Evolutionary conservation across 2,888 invertebrate genomes (phyloP).

Genomic region (Macrostomum cliftonense): DNA sequence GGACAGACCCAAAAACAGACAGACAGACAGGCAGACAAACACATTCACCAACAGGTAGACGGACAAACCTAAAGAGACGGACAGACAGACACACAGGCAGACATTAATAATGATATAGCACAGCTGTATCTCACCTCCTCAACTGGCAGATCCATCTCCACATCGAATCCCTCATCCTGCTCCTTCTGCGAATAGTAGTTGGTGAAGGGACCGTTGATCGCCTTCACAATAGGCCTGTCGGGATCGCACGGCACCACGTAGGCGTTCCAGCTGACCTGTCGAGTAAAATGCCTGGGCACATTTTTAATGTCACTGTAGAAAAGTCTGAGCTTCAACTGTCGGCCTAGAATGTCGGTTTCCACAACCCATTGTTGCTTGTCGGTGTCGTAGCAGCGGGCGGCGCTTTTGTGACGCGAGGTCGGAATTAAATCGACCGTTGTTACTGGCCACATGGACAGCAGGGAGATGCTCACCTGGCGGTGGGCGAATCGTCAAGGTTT

Average conservation of each 20-base stretch:
- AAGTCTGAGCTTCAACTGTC: constrained; percentile 53
- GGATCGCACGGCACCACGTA: constrained; percentile 8
- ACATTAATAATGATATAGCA: too few species aligned
- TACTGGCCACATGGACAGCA: constrained; percentile 53
- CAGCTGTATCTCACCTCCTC: constrained; percentile 6
- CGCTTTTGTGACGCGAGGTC: constrained; percentile 20
- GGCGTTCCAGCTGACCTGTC: constrained; percentile 8
- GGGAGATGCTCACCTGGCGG: too few species aligned
- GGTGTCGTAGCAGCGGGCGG: constrained; percentile 51
- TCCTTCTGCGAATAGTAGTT: constrained; percentile 9
- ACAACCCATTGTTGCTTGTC: constrained; percentile 63
- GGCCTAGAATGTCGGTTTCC: constrained; percentile 57
- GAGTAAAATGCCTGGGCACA: constrained; percentile 8
- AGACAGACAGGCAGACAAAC: too few species aligned
- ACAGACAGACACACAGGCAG: too few species aligned
- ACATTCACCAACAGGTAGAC: too few species aligned
- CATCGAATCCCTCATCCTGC: constrained; percentile 9
- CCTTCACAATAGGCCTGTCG: constrained; percentile 7
- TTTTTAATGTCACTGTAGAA: constrained; percentile 24
- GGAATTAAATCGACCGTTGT: constrained; percentile 43
- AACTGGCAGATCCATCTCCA: constrained; percentile 7
- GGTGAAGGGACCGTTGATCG: constrained; percentile 9
- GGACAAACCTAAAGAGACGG: too few species aligned
- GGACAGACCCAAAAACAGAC: too few species aligned
- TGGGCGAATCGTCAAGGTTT: too few species aligned